Evolutionary conservation across 2,797 vertebrate species (phyloP), one percentile per base, ranked within the genome.

Genomic region (Pseudochirops cupreus): DNA sequence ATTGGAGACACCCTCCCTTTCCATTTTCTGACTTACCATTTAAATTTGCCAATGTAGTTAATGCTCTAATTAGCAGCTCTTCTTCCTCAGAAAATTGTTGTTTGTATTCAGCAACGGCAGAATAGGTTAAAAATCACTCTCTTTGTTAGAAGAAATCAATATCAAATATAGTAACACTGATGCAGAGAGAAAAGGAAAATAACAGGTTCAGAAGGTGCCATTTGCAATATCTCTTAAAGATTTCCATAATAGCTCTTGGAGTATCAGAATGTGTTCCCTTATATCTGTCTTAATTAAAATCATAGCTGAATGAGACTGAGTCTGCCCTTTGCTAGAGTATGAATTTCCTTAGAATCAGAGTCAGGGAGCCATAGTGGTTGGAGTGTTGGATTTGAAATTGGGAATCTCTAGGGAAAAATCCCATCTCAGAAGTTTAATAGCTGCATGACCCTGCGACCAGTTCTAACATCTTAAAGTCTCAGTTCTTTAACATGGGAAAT

Each of bases 211-310:
- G 82, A 56, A 91, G 0, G 4, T 16, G 87, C 39, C 87, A 33
- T 95, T 95, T 92, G 2, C 18, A 90, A 52, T 16, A 28, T 39
- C 94, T 92, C 39, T 82, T 12, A 56, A 46, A 52, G n/a, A 58
- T 93, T 52, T 26, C 1, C 18, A 6, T 14, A 9, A 13, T 21
- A 89, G 18, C 1, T 18, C 56, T 92, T n/a, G 5, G 4, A 93
- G 50, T 82, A 82, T 39, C 56, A 55, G 33, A 54, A 21, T 24
- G 91, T 96, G 39, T n/a, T 74, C 57, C 31, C 56, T 97, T 91
- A 94, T 93, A 52, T 54, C 58, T 96, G 0, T 95, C 97, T 98
- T 97, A 96, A 82, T 55, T 97, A 52, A 74, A 96, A 97, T 53
- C 24, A 95, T 59, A 62, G 31, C 53, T 94, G 90, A 39, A 91